These are phyloP conservation scores for Halictus ligatus DNA, from an alignment of 2,888 invertebrate genomes.

Conservation along the genomic window DNA sequence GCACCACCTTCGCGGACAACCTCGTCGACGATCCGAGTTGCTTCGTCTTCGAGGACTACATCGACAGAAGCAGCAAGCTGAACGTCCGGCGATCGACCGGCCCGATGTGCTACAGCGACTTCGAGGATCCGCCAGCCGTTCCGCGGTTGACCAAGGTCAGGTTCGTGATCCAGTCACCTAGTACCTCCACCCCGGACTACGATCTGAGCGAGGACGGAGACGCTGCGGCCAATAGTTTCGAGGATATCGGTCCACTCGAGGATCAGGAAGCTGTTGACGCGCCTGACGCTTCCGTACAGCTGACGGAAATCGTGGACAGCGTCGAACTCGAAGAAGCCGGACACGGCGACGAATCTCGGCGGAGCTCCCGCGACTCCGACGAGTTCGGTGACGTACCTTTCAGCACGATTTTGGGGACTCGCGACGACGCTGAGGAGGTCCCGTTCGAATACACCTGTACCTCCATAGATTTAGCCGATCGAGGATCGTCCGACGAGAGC, in stretches of 20 bases:
- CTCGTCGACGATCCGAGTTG: conserved; percentile 53
- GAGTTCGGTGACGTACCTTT: conserved; percentile 48
- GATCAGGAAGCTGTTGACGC: conserved; percentile 18
- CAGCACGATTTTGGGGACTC: conserved; percentile 28
- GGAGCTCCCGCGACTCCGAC: not conserved
- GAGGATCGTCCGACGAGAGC: not conserved
- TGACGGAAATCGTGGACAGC: conserved; percentile 40
- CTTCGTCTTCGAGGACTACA: conserved; percentile 79
- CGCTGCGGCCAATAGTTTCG: conserved; percentile 26
- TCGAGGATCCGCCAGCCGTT: conserved; percentile 38
- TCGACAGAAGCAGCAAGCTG: conserved; percentile 73
- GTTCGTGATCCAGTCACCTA: conserved; percentile 78
- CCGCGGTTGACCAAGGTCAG: conserved; percentile 70
- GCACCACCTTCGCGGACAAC: conserved; percentile 51
- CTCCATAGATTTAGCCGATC: not conserved
- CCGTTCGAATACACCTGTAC: not conserved
- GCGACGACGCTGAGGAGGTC: not conserved
- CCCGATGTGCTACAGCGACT: conserved; percentile 46
- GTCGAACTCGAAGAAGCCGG: not conserved
- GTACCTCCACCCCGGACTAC: conserved; percentile 65
- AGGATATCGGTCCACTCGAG: conserved; percentile 23
- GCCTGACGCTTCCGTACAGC: not conserved
- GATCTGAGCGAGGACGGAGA: conserved; percentile 30
- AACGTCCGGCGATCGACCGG: conserved; percentile 55
- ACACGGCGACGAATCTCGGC: not conserved